Conservation (phyloP, 2,797 vertebrate genomes). For the Decapterus maruadsi region DNA sequence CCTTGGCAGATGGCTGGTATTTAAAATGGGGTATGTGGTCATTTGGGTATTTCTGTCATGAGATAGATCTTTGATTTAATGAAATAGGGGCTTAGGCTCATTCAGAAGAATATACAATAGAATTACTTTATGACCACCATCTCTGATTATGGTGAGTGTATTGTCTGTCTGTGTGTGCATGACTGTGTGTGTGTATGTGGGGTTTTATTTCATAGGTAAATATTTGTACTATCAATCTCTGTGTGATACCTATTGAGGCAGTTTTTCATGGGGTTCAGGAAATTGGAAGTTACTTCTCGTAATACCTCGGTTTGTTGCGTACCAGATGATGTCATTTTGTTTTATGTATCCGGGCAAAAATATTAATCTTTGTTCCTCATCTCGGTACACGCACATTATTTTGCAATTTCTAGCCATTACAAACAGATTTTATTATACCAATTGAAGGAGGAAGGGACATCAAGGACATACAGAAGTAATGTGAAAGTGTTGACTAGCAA, state of each 20-base stretch:
- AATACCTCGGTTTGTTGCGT: too few species aligned
- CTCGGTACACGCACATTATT: background rate
- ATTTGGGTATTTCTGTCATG: conserved; percentile 80
- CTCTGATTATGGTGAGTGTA: conserved; percentile 59
- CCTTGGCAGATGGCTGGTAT: conserved; percentile 83
- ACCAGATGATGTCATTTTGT: background rate
- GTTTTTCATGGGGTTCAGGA: too few species aligned
- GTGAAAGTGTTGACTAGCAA: too few species aligned
- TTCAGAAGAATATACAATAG: conserved; percentile 71
- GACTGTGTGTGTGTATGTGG: background rate
- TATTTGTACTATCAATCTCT: too few species aligned
- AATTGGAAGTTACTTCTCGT: too few species aligned
- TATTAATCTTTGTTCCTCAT: background rate
- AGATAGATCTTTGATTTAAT: conserved; percentile 84
- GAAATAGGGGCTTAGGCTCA: conserved; percentile 74
- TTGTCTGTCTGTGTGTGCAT: conserved; percentile 17
- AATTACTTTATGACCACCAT: conserved; percentile 73
- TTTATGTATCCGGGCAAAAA: background rate
- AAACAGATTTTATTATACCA: too few species aligned
- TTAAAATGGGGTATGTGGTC: conserved; percentile 79
- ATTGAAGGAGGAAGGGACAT: too few species aligned
- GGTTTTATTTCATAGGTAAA: too few species aligned
- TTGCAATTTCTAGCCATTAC: background rate
- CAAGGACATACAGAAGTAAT: too few species aligned
- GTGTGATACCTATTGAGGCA: too few species aligned